These are phyloP conservation scores for Suillia variegata DNA, from an alignment of 2,888 invertebrate genomes.

Conservation along the genomic window DNA sequence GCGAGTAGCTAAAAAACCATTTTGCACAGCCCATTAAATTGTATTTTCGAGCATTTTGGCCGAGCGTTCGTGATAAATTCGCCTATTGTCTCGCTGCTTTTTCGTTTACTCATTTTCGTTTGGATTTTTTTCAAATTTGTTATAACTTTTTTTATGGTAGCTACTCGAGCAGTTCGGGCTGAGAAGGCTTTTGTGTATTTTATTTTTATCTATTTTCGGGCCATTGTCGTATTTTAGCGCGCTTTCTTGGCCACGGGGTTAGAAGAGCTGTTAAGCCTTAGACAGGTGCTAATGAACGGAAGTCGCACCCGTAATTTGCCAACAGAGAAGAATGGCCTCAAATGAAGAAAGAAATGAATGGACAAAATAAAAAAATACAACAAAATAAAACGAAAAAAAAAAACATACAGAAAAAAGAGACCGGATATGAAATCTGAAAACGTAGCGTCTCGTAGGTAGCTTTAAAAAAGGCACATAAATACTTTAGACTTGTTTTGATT, in stretches of 20 bases:
- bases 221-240: too few relatives aligned
- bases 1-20: neutral
- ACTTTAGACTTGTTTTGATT: too few relatives aligned
- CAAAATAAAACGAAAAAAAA: too few relatives aligned
- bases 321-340: neutral
- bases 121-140: neutral
- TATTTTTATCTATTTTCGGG: too few relatives aligned
- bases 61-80: neutral
- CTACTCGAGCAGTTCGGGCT: neutral
- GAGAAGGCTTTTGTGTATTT: neutral
- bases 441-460: neutral
- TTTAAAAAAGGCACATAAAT: neutral
- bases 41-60: neutral
- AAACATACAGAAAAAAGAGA: neutral
- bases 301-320: slow-evolving; percentile 6
- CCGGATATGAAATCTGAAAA: neutral
- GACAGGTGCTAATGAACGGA: slow-evolving; percentile 15
- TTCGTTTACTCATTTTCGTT: neutral
- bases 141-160: neutral
- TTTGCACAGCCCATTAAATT: slow-evolving; percentile 12
- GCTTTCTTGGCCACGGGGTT: too few relatives aligned
- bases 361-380: too few relatives aligned
- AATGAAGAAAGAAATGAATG: too few relatives aligned
- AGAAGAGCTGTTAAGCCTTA: neutral
- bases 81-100: neutral